These are phyloP conservation scores for Copsychus sechellarum DNA, from an alignment of 2,113 vertebrate genomes.

Conservation along the genomic window DNA sequence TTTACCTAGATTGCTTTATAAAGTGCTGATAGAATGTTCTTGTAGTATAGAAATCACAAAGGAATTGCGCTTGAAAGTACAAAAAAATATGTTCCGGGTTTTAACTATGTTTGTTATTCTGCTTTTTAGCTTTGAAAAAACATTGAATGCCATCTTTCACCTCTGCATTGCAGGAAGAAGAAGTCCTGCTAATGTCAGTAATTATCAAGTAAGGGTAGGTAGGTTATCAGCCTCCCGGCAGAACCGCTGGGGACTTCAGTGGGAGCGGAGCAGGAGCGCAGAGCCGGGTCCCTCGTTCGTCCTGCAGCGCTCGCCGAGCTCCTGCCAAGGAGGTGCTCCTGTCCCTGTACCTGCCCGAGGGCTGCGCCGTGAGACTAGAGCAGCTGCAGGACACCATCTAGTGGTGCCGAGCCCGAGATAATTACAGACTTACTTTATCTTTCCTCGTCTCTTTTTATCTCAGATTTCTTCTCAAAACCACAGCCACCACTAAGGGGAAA, in stretches of 20 bases:
- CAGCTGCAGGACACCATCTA: slow-evolving; percentile 48
- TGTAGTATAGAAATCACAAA: not conserved
- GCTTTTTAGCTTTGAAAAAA: not conserved
- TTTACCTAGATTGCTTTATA: not conserved
- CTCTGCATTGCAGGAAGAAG: not conserved
- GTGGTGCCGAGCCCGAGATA: not conserved
- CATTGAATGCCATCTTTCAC: not conserved
- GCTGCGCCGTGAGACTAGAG: not conserved
- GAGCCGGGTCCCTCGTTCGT: not conserved
- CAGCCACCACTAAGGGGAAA: not conserved
- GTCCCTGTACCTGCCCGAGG: not conserved
- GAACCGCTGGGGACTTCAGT: not conserved
- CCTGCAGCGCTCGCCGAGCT: rapidly evolving
- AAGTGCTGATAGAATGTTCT: not conserved
- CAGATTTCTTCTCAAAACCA: not conserved
- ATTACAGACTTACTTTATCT: rapidly evolving
- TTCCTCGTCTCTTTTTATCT: not conserved
- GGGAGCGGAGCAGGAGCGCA: not conserved
- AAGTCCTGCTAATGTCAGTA: not conserved
- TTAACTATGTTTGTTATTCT: not conserved
- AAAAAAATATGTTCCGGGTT: not conserved
- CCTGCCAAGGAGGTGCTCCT: not conserved
- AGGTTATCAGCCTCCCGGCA: rapidly evolving
- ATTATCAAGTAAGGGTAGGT: not conserved
- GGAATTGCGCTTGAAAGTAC: not conserved